Conservation (phyloP, 2,797 vertebrate genomes). For the Enteromius treurensis region DNA sequence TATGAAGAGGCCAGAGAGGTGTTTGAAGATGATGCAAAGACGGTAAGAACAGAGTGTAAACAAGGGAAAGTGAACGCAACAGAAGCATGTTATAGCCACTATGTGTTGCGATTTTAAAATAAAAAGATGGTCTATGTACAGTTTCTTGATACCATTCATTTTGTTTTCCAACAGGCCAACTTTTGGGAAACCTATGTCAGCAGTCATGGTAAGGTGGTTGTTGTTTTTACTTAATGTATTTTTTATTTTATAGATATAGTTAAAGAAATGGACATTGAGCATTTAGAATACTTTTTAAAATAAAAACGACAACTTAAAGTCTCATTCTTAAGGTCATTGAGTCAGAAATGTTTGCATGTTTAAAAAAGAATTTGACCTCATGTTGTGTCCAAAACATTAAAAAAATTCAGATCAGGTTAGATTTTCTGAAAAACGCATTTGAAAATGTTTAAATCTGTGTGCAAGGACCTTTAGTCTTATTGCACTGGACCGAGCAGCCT, state of each 20-base stretch:
- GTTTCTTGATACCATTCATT: slow-evolving; percentile 32
- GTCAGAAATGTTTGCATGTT: too few relatives aligned
- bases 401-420: too few relatives aligned
- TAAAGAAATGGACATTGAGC: not conserved
- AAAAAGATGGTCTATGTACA: not conserved
- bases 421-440: too few relatives aligned
- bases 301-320: not conserved
- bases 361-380: too few relatives aligned
- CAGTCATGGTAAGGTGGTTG: slow-evolving; percentile 66
- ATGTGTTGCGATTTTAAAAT: not conserved
- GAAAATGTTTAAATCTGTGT: too few relatives aligned
- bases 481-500: not conserved
- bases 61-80: not conserved
- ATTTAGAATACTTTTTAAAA: not conserved
- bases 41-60: slow-evolving; percentile 69
- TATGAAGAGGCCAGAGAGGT: slow-evolving; percentile 87
- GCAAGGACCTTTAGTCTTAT: not conserved
- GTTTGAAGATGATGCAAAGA: slow-evolving; percentile 77
- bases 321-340: not conserved
- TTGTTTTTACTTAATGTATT: not conserved
- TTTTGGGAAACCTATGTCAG: slow-evolving; percentile 68
- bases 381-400: too few relatives aligned
- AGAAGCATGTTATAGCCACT: not conserved
- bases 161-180: slow-evolving; percentile 46
- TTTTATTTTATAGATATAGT: slow-evolving; percentile 3